Conservation (phyloP, 2,797 vertebrate genomes). For the Manis javanica region DNA sequence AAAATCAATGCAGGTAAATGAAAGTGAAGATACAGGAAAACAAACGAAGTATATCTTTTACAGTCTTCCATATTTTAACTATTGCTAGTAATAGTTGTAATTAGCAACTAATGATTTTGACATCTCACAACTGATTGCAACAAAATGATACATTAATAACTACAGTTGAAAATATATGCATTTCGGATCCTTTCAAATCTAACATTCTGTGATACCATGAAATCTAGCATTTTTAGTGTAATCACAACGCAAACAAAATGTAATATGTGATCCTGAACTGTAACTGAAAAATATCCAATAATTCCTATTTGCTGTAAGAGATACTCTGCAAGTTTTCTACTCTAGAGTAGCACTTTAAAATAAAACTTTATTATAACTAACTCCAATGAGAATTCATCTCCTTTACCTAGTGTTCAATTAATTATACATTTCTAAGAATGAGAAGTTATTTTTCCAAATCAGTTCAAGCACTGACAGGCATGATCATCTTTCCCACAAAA, state of each 20-base stretch:
- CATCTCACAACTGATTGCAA: background rate
- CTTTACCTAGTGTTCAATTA: slow-evolving; percentile 47
- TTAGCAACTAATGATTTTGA: slow-evolving; percentile 30
- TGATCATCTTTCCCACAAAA: slow-evolving; percentile 25
- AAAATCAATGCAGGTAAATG: background rate
- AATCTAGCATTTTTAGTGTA: slow-evolving; percentile 25
- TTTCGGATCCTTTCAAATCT: slow-evolving; percentile 33
- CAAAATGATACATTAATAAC: background rate
- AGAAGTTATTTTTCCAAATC: slow-evolving; percentile 6
- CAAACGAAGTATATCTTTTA: slow-evolving; percentile 32
- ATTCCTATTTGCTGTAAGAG: slow-evolving; percentile 1
- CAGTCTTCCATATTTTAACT: slow-evolving; percentile 11
- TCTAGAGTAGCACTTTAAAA: slow-evolving; percentile 42
- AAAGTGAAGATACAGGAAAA: slow-evolving; percentile 30
- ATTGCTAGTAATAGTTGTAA: background rate
- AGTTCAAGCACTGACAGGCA: background rate
- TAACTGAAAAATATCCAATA: slow-evolving; percentile 5
- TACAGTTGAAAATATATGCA: slow-evolving; percentile 4
- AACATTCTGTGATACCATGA: slow-evolving; percentile 11
- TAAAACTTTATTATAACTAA: slow-evolving; percentile 34
- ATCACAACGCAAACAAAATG: slow-evolving; percentile 50
- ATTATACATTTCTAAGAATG: slow-evolving; percentile 53
- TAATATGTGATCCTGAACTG: background rate
- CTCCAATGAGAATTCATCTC: slow-evolving; percentile 28
- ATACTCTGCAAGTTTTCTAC: background rate